A percentile compares a stretch with the other conserved stretches of the same genome.
These are phyloP conservation scores for Mesaphorura yosii DNA, from an alignment of 1,140 invertebrate genomes.

Conservation along the genomic window DNA sequence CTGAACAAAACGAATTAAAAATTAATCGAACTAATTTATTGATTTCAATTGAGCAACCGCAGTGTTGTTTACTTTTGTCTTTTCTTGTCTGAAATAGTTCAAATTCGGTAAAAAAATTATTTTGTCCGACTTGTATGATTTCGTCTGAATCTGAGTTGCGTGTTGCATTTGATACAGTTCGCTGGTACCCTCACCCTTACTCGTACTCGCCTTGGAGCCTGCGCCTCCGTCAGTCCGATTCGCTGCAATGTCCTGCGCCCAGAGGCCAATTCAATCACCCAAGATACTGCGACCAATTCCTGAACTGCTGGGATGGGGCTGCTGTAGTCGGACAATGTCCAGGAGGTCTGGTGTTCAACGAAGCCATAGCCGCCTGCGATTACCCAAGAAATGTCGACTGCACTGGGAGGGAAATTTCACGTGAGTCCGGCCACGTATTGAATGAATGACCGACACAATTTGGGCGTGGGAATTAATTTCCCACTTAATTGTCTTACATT, in stretches of 20 bases:
- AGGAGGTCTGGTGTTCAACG: slow-evolving; percentile 23
- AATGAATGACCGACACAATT: too few relatives aligned
- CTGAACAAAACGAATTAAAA: too few relatives aligned
- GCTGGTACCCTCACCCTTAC: too few relatives aligned
- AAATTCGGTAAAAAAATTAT: not conserved
- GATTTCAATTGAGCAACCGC: too few relatives aligned
- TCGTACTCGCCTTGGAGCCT: too few relatives aligned
- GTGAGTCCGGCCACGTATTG: too few relatives aligned
- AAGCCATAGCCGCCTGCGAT: slow-evolving; percentile 17
- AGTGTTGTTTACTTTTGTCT: too few relatives aligned
- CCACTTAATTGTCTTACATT: slow-evolving; percentile 5
- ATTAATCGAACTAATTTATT: too few relatives aligned
- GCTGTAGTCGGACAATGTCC: slow-evolving; percentile 16
- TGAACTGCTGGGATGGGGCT: slow-evolving; percentile 24
- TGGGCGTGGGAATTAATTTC: too few relatives aligned
- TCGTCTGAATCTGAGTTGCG: too few relatives aligned
- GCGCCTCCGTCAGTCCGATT: not conserved
- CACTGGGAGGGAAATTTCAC: slow-evolving; percentile 10
- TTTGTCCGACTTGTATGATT: not conserved
- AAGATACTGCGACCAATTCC: slow-evolving; percentile 23
- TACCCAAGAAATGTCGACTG: slow-evolving; percentile 26
- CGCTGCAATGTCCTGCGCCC: not conserved
- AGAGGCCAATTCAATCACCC: slow-evolving; percentile 24
- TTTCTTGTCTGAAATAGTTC: too few relatives aligned
- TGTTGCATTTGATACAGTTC: too few relatives aligned